Percentiles rank a stretch among this genome's conserved stretches.
Evolutionary conservation across 2,888 invertebrate species (phyloP).

Genomic region (Steinernema scapterisci): DNA sequence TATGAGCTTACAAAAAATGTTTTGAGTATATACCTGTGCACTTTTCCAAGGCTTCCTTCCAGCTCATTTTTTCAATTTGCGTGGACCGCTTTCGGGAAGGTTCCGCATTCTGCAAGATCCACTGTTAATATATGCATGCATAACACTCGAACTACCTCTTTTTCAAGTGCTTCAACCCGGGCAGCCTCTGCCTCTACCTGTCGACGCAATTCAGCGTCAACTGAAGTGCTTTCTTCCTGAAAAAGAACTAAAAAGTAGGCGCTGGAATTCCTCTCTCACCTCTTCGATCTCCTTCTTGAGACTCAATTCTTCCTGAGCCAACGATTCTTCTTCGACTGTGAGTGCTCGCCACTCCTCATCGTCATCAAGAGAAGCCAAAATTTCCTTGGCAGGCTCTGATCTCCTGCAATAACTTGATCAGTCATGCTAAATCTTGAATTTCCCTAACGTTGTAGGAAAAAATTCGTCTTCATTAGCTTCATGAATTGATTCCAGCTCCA

Average conservation of each 20-base stretch:
- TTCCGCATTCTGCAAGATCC: conserved; percentile 5
- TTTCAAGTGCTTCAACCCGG: conserved; percentile 40
- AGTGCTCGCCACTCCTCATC: conserved; percentile 73
- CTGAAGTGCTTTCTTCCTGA: conserved; percentile 73
- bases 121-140: neutral
- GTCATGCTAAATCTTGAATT: neutral
- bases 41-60: conserved; percentile 10
- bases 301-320: conserved; percentile 72
- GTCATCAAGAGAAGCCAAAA: conserved; percentile 63
- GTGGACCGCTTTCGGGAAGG: neutral
- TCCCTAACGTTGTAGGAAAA: neutral
- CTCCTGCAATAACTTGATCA: neutral
- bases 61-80: neutral
- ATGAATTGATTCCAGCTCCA: conserved; percentile 42
- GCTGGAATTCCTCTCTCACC: too few relatives aligned
- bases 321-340: conserved; percentile 70
- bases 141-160: conserved; percentile 40
- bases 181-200: conserved; percentile 67
- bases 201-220: conserved; percentile 64
- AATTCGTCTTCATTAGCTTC: conserved; percentile 42
- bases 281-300: conserved; percentile 73
- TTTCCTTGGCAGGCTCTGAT: conserved; percentile 2
- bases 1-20: too few relatives aligned
- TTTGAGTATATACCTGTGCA: neutral
- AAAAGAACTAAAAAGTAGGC: too few relatives aligned